Evolutionary conservation across 2,113 vertebrate species (phyloP).

Genomic region (Bagarius yarrelli): DNA sequence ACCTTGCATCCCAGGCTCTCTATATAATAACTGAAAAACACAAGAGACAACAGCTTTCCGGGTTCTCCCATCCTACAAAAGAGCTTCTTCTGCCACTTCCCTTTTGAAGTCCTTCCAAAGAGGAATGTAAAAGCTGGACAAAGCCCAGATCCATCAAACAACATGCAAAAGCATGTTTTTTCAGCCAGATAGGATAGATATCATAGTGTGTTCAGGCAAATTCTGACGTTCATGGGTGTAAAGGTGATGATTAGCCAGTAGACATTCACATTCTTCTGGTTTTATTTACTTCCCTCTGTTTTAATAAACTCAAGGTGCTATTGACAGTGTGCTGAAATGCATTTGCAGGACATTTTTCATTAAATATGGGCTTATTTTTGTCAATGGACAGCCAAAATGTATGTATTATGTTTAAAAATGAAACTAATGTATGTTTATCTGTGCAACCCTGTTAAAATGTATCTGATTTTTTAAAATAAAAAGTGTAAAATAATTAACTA

Average conservation of each 20-base stretch:
- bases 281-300: background rate
- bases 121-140: constrained; percentile 44
- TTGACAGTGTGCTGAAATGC: background rate
- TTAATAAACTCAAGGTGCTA: background rate
- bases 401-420: background rate
- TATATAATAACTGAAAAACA: constrained; percentile 48
- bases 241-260: background rate
- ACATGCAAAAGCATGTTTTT: constrained; percentile 50
- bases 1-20: constrained; percentile 42
- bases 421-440: background rate
- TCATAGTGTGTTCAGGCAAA: constrained; percentile 23
- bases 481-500: too few relatives aligned
- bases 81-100: constrained; percentile 46
- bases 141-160: constrained; percentile 47
- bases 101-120: constrained; percentile 48
- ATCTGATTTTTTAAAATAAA: constrained; percentile 50
- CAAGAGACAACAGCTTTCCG: constrained; percentile 46
- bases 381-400: background rate
- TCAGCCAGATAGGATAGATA: constrained; percentile 23
- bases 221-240: constrained; percentile 27
- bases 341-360: background rate
- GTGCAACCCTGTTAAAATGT: constrained; percentile 51
- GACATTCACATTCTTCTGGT: background rate
- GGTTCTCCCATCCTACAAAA: constrained; percentile 41
- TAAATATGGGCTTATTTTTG: background rate